Evolutionary conservation across 2,797 vertebrate genomes (phyloP).

Genomic region (Squalus acanthias): DNA sequence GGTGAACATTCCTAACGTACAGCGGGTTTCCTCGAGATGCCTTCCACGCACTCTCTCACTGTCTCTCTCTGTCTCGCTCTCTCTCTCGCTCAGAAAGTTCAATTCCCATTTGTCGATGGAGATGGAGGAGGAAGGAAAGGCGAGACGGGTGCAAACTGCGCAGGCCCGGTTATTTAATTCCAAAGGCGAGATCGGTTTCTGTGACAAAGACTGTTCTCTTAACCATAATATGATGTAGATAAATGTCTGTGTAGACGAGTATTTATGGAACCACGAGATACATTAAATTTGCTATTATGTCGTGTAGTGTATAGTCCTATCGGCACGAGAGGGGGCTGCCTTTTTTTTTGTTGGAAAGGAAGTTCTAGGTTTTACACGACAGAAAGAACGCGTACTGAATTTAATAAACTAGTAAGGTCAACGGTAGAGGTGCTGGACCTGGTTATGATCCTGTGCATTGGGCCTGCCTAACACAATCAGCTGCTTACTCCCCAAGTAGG

Average conservation of each 20-base stretch:
- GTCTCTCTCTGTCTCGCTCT: not conserved
- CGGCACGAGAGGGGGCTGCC: conserved; percentile 62
- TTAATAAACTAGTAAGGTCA: not conserved
- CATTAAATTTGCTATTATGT: conserved; percentile 68
- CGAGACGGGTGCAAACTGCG: conserved; percentile 60
- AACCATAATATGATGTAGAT: conserved; percentile 59
- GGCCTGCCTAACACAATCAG: conserved; percentile 70
- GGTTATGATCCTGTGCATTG: conserved; percentile 53
- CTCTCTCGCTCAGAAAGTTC: not conserved
- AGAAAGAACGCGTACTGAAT: conserved; percentile 59
- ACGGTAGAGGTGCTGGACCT: conserved; percentile 46
- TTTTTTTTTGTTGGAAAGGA: conserved; percentile 55
- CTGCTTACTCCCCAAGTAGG: conserved; percentile 67
- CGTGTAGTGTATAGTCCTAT: conserved; percentile 63
- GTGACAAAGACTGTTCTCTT: conserved; percentile 62
- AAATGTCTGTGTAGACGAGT: conserved; percentile 60
- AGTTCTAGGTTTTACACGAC: conserved; percentile 64
- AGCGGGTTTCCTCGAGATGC: conserved; percentile 55
- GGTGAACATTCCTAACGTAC: conserved; percentile 65
- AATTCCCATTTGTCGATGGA: conserved; percentile 51
- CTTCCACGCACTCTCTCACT: conserved; percentile 39
- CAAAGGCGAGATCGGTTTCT: conserved; percentile 60
- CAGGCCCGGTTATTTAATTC: conserved; percentile 64
- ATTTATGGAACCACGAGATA: conserved; percentile 70
- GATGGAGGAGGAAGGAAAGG: conserved; percentile 48